phyloP scores from a whole-genome alignment of 2,888 invertebrate species.

The Lasioglossum oenotherae region DNA sequence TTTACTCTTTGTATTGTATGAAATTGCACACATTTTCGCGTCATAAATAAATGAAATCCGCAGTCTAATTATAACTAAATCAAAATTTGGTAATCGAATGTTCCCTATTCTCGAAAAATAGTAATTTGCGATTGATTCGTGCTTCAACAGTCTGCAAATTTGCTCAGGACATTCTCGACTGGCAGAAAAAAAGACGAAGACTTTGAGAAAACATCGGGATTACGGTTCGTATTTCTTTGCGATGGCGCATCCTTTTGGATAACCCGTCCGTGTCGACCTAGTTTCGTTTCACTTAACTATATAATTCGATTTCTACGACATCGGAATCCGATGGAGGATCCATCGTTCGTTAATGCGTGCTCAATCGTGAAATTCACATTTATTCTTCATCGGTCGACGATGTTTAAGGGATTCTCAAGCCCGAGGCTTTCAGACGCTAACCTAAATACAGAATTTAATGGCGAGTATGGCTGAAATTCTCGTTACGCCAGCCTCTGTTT shows the following conservation, averaged over 20 bases:
- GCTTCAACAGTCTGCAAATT: not conserved
- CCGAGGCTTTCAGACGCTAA: not conserved
- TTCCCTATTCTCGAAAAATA: too few species aligned
- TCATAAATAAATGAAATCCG: too few species aligned
- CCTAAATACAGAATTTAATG: not conserved
- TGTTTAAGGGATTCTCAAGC: constrained; percentile 6
- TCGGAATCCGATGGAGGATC: constrained; percentile 41
- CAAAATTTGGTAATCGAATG: not conserved
- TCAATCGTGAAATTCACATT: constrained; percentile 32
- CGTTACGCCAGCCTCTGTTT: not conserved
- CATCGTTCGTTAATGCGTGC: constrained; percentile 15
- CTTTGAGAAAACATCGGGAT: not conserved
- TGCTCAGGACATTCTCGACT: not conserved
- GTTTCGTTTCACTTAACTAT: constrained; percentile 21
- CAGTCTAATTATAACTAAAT: not conserved
- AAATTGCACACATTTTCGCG: too few species aligned
- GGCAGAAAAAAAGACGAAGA: not conserved
- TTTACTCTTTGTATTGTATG: too few species aligned
- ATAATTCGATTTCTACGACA: constrained; percentile 42
- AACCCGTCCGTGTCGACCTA: constrained; percentile 21
- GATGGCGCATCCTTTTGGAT: not conserved
- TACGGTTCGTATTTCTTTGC: not conserved
- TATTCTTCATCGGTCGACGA: not conserved
- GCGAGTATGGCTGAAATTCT: not conserved
- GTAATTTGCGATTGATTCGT: not conserved